phyloP scores from a whole-genome alignment of 2,888 invertebrate species.

The Euproctis similis region DNA sequence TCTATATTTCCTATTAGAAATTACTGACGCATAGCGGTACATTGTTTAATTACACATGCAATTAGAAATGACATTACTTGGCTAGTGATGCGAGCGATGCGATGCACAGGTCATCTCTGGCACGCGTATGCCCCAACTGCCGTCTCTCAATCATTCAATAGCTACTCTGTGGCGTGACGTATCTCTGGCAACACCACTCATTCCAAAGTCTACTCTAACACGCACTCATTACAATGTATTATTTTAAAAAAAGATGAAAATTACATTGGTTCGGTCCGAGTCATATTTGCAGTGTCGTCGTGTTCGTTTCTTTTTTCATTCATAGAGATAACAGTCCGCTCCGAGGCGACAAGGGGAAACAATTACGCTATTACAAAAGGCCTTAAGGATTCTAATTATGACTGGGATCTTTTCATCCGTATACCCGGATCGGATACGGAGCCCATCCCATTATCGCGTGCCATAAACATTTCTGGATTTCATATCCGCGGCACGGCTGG shows the following conservation, averaged over 20 bases:
- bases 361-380: slow-evolving; percentile 64
- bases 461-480: slow-evolving; percentile 72
- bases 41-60: slow-evolving; percentile 57
- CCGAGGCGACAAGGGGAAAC: slow-evolving; percentile 62
- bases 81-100: slow-evolving; percentile 46
- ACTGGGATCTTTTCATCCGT: slow-evolving; percentile 56
- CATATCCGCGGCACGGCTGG: slow-evolving; percentile 69
- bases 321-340: slow-evolving; percentile 55
- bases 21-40: slow-evolving; percentile 36
- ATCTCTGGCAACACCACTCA: slow-evolving; percentile 17
- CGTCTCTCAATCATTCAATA: slow-evolving; percentile 62
- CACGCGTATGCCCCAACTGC: slow-evolving; percentile 47
- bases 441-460: slow-evolving; percentile 60
- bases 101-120: slow-evolving; percentile 50
- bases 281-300: slow-evolving; percentile 45
- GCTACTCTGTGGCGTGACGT: slow-evolving; percentile 27
- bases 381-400: slow-evolving; percentile 67
- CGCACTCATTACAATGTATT: slow-evolving; percentile 29
- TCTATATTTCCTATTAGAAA: slow-evolving; percentile 24
- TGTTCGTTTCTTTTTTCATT: slow-evolving; percentile 53
- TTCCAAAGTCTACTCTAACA: slow-evolving; percentile 35
- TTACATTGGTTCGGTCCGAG: slow-evolving; percentile 35
- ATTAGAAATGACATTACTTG: slow-evolving; percentile 62
- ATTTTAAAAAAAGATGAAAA: slow-evolving; percentile 20
- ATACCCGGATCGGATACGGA: slow-evolving; percentile 64